These are phyloP conservation scores for Euphydryas editha DNA, from an alignment of 2,888 invertebrate species.

Conservation along the genomic window DNA sequence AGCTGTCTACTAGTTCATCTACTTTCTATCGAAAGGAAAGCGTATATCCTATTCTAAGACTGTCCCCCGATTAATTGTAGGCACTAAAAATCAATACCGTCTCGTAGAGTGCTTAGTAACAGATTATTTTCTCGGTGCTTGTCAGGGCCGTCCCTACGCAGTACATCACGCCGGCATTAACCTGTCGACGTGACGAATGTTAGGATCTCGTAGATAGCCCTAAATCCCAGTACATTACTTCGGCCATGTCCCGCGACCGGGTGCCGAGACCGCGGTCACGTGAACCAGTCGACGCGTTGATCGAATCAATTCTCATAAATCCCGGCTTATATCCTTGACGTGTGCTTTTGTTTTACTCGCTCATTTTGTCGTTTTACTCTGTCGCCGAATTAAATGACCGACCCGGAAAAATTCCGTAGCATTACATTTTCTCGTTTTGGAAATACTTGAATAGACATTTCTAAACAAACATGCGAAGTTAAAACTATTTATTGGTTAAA, in stretches of 20 bases:
- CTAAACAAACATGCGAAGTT: too few species aligned
- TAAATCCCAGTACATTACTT: slow-evolving; percentile 28
- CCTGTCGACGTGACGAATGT: slow-evolving; percentile 35
- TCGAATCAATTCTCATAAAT: slow-evolving; percentile 20
- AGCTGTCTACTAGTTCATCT: background rate
- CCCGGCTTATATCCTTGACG: background rate
- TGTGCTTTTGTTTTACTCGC: background rate
- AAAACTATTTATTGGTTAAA: too few species aligned
- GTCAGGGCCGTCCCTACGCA: slow-evolving; percentile 21
- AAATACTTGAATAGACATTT: too few species aligned
- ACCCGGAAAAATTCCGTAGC: too few species aligned
- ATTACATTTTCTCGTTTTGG: too few species aligned
- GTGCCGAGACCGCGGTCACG: background rate
- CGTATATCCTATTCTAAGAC: background rate
- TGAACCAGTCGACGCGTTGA: slow-evolving; percentile 8
- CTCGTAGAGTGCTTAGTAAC: slow-evolving; percentile 22
- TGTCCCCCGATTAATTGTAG: background rate
- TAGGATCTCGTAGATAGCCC: slow-evolving; percentile 27
- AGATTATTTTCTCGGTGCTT: slow-evolving; percentile 25
- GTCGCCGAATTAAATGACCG: background rate
- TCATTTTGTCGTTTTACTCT: background rate
- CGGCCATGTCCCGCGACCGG: slow-evolving; percentile 15
- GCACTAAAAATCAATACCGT: slow-evolving; percentile 19
- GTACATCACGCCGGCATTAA: slow-evolving; percentile 33
- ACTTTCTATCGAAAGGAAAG: background rate